Percentiles rank a stretch among this genome's conserved stretches.
phyloP scores from a whole-genome alignment of 2,113 vertebrate species.

The Elaphurus davidianus region DNA sequence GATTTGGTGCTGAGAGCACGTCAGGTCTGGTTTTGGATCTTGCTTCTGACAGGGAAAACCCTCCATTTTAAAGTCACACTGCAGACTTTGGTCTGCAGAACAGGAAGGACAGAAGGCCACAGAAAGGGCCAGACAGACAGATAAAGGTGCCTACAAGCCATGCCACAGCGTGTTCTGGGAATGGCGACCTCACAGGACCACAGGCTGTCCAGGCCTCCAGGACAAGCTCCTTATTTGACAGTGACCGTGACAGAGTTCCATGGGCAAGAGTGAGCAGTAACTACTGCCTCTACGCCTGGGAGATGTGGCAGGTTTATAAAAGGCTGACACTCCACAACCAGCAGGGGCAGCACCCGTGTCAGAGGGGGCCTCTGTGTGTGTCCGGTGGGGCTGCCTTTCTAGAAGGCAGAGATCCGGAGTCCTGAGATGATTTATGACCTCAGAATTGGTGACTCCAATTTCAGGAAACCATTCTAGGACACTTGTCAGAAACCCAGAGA shows the following conservation, averaged over 20 bases:
- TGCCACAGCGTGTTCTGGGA: background rate
- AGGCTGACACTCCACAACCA: rapidly evolving
- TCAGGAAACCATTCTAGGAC: background rate
- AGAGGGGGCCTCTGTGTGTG: background rate
- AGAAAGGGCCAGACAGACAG: background rate
- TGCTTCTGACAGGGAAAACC: background rate
- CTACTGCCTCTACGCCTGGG: background rate
- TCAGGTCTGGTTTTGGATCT: background rate
- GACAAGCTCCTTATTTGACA: background rate
- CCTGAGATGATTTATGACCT: background rate
- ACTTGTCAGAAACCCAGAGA: background rate
- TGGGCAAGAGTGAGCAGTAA: background rate
- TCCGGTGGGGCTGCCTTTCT: background rate
- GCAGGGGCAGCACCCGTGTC: rapidly evolving
- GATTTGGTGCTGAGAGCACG: rapidly evolving
- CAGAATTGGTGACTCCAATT: background rate
- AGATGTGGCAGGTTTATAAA: too few species aligned
- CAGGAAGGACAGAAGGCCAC: too few species aligned
- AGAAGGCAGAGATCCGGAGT: background rate
- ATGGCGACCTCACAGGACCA: rapidly evolving
- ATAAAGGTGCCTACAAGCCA: background rate
- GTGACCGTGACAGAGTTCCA: rapidly evolving
- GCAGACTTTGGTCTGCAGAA: background rate
- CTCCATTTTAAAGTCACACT: background rate
- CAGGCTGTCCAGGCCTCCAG: background rate